A percentile compares a stretch with the other conserved stretches of the same genome.
Conservation (phyloP, 2,888 invertebrate species). For the Steinernema scapterisci region DNA sequence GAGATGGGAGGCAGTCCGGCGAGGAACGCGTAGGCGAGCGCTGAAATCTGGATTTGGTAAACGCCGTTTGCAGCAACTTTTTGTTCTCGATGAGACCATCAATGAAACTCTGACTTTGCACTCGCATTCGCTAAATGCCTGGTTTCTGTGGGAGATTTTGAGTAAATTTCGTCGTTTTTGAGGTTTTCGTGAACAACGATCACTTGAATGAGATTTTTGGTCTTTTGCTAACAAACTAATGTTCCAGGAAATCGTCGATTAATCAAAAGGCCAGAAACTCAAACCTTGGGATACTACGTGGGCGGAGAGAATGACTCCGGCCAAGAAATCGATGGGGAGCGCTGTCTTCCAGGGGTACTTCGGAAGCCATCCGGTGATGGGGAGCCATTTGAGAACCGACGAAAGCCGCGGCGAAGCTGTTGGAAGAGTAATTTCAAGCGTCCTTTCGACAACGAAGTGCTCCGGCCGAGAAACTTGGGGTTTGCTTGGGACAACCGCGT, state of each 20-base stretch:
- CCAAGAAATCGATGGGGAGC: slow-evolving; percentile 39
- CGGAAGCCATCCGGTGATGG: slow-evolving; percentile 41
- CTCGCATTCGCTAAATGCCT: no score
- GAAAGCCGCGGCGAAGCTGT: not conserved
- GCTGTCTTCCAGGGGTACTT: slow-evolving; percentile 36
- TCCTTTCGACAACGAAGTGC: not conserved
- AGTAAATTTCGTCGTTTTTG: no score
- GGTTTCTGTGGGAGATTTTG: no score
- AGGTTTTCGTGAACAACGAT: no score
- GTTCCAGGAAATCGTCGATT: no score
- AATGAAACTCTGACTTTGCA: no score
- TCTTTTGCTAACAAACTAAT: no score
- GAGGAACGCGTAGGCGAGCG: slow-evolving; percentile 50
- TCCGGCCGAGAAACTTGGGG: not conserved
- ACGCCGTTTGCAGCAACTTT: no score
- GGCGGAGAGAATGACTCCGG: slow-evolving; percentile 45
- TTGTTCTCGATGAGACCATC: no score
- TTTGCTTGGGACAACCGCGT: not conserved
- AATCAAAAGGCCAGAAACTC: not conserved
- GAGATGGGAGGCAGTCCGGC: slow-evolving; percentile 49
- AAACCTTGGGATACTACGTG: slow-evolving; percentile 49
- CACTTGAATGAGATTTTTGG: no score
- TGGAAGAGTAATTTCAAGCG: not conserved
- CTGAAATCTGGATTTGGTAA: no score
- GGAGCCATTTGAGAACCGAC: slow-evolving; percentile 37